Conservation (phyloP, 2,113 vertebrate genomes). For the Apodemus speciosus region DNA sequence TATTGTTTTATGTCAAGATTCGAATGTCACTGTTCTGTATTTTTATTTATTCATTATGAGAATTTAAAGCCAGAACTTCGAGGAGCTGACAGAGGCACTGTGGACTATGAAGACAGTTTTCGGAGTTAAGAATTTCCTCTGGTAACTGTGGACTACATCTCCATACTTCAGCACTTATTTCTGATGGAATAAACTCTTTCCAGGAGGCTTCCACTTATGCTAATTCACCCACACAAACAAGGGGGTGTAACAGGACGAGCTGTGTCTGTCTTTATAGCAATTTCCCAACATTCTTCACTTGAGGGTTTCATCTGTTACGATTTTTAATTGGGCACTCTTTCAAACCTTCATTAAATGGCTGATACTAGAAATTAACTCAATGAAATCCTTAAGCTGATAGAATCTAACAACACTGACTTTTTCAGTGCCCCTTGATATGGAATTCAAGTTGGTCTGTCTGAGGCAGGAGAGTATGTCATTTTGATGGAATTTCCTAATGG, state of each 20-base stretch:
- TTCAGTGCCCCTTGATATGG: not conserved
- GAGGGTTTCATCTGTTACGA: not conserved
- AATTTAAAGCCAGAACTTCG: not conserved
- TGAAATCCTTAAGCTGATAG: not conserved
- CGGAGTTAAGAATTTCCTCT: not conserved
- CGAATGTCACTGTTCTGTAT: not conserved
- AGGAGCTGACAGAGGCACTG: not conserved
- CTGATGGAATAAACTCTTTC: not conserved
- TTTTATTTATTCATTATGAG: not conserved
- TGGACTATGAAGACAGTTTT: not conserved
- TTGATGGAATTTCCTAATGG: not conserved
- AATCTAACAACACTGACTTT: not conserved
- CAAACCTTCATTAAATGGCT: not conserved
- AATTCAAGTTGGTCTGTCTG: not conserved
- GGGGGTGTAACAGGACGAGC: not conserved
- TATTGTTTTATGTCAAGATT: not conserved
- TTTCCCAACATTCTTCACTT: not conserved
- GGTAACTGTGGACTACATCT: not conserved
- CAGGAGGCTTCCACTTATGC: not conserved
- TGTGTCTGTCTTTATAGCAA: not conserved
- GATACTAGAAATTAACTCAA: not conserved
- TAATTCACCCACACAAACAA: not conserved
- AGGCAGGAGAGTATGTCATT: not conserved
- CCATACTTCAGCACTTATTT: not conserved
- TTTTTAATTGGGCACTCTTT: constrained; percentile 19